Percentiles rank a stretch among this genome's conserved stretches.
Conservation (phyloP, 2,797 vertebrate genomes). For the Pseudomugil gertrudae region DNA sequence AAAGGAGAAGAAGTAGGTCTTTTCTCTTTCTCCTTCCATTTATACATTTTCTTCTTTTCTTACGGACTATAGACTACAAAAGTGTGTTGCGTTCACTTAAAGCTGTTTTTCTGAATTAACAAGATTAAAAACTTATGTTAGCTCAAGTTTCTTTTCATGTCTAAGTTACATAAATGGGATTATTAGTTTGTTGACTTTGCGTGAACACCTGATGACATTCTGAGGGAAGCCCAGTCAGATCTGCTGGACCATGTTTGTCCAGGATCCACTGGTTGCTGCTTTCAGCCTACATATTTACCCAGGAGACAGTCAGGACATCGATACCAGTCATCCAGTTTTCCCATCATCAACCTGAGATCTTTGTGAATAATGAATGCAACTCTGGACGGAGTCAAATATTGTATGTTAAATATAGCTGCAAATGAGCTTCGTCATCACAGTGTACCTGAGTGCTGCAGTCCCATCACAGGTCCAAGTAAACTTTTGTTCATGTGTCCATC, state of each 20-base stretch:
- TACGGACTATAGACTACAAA: not conserved
- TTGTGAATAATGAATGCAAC: not conserved
- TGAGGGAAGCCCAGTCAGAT: not conserved
- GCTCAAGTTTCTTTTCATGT: no score
- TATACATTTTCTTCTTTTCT: not conserved
- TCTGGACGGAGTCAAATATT: not conserved
- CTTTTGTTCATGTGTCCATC: no score
- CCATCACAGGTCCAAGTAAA: no score
- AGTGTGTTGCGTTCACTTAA: not conserved
- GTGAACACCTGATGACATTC: no score
- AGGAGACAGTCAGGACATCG: no score
- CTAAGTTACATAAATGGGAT: no score
- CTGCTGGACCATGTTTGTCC: not conserved
- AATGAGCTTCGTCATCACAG: no score
- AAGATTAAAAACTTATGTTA: no score
- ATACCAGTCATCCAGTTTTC: not conserved
- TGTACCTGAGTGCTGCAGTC: not conserved
- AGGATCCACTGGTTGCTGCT: no score
- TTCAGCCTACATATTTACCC: no score
- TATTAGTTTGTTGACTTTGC: no score
- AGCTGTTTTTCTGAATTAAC: not conserved
- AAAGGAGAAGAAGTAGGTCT: constrained; percentile 95
- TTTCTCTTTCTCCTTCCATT: not conserved
- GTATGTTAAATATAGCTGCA: not conserved
- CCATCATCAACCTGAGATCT: not conserved